Base-by-base conservation (phyloP, 1,140 invertebrate species). In the Cherax quadricarinatus region DNA sequence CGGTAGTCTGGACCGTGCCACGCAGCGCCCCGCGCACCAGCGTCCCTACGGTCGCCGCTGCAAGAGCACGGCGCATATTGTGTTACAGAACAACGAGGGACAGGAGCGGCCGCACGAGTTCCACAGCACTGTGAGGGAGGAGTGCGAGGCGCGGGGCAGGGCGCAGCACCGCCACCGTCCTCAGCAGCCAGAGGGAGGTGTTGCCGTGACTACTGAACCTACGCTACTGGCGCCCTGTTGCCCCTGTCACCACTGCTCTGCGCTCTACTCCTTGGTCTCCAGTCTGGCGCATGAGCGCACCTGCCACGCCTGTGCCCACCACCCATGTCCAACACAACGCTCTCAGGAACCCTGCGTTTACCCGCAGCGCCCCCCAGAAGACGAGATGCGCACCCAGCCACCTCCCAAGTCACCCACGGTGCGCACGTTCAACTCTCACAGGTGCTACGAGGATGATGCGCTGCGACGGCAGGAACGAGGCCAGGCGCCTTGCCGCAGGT, bases 61-160 rank as follows among this genome's bases (percentile, higher is more conserved):
- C 91, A 96, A 96, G 80, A 97, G 97, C 94, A 97, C 97, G 0
- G 97, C 96, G 94, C 97, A 96, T 94, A 97, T 97, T 70, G 95
- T 96, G 12, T 88, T 95, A 9, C 92, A 94, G 62, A 94, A 94
- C 85, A 94, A 94, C 86, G 80, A 92, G 10, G 41, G 49, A 16
- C 81, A 60, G 53, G 81, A 73, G 6, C 89, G 93, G 24, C 90
- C 93, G 3, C 89, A 93, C 57, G 93, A 93, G 70, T 91, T 93
- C 30, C 93, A 93, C 84, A 18, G 60, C 85, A 88, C 91, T 16
- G 14, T 57, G 73, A 6, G 70, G 60, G 48, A 18, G 18, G 73
- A 41, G 14, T 70, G 88, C 14, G 75, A 79, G 73, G 92, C 88
- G 14, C 62, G 87, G 14, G 84, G 81, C 21, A 62, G 88, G 51